Conservation (phyloP, 2,797 vertebrate species). For the Eospalax fontanierii region DNA sequence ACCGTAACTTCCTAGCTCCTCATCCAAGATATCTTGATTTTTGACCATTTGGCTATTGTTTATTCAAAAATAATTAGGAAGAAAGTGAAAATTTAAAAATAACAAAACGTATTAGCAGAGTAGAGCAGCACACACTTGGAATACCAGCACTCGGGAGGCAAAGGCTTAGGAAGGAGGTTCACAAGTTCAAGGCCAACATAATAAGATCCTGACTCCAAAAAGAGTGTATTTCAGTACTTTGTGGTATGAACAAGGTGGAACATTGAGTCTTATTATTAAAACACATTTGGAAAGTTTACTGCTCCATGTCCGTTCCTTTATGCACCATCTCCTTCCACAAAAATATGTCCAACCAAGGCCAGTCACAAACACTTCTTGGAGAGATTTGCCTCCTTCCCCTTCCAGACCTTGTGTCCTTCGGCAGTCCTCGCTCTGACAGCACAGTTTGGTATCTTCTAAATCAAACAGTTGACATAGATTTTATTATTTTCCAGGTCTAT, state of each 20-base stretch:
- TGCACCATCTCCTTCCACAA: background rate
- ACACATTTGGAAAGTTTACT: background rate
- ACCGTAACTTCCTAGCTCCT: background rate
- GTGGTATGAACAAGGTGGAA: background rate
- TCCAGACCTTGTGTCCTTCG: background rate
- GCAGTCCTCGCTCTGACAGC: background rate
- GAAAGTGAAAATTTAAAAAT: slow-evolving; percentile 27
- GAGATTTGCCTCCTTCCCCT: background rate
- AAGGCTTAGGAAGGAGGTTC: no score
- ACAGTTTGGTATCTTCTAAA: background rate
- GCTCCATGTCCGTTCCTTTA: background rate
- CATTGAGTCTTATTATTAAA: background rate
- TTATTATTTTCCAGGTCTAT: background rate
- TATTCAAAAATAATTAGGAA: background rate
- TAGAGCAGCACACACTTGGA: no score
- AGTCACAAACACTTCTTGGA: background rate
- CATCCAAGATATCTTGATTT: background rate
- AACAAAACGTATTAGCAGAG: no score
- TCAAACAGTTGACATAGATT: background rate
- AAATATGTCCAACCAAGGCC: background rate
- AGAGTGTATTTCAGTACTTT: no score
- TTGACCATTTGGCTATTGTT: slow-evolving; percentile 1
- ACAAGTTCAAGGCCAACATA: background rate
- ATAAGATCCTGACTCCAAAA: background rate
- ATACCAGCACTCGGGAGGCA: background rate